Percentiles rank a stretch among this genome's conserved stretches.
Conservation (phyloP, 2,113 vertebrate species). For the Pteruthius melanotis region DNA sequence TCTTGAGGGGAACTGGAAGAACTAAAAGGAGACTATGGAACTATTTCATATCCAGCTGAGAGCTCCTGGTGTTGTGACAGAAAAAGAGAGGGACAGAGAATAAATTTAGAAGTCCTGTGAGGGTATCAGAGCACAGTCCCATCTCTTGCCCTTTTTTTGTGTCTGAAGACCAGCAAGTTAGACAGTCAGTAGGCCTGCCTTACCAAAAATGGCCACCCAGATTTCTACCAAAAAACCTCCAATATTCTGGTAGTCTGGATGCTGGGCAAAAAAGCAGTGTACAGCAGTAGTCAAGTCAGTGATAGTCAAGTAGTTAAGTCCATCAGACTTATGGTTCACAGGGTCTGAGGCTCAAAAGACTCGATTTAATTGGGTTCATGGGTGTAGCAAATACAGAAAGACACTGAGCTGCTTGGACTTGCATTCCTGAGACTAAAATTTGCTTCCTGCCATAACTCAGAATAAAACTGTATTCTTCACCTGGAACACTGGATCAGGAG, state of each 20-base stretch:
- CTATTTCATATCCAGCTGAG: background rate
- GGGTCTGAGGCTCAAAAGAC: background rate
- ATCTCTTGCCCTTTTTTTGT: background rate
- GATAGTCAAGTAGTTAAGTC: background rate
- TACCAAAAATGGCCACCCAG: background rate
- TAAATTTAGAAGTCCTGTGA: background rate
- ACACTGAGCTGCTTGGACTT: background rate
- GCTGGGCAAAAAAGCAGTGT: background rate
- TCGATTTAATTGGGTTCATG: background rate
- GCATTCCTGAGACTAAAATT: background rate
- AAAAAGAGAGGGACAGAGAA: background rate
- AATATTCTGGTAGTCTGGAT: background rate
- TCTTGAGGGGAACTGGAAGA: background rate
- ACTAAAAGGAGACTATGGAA: background rate
- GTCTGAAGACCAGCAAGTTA: background rate
- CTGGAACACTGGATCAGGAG: background rate
- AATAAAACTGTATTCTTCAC: background rate
- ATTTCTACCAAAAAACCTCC: rapidly evolving
- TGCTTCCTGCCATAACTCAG: background rate
- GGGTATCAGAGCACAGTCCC: background rate
- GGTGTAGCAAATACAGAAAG: background rate
- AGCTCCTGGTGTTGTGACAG: rapidly evolving
- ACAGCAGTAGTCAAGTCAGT: background rate
- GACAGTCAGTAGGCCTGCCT: background rate
- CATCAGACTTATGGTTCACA: background rate